phyloP scores from a whole-genome alignment of 1,140 invertebrate species.

The Drosophila guanche region DNA sequence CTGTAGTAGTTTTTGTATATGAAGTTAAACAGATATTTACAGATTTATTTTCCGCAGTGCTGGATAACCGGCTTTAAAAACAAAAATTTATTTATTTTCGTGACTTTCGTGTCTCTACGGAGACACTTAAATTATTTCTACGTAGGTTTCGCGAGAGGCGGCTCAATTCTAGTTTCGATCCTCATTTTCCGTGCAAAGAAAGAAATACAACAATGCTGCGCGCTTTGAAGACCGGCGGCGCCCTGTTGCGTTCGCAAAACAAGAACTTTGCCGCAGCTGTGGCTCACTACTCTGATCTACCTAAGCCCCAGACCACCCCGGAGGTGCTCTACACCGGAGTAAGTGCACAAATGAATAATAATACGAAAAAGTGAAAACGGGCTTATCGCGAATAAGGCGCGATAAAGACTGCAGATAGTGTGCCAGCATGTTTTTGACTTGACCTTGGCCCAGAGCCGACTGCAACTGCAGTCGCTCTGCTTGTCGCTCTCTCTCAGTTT shows the following conservation, averaged over 20 bases:
- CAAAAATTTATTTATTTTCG: too few relatives aligned
- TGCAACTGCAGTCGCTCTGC: slow-evolving; percentile 27
- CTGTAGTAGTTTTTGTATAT: too few relatives aligned
- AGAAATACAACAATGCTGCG: slow-evolving; percentile 60
- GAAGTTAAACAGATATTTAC: too few relatives aligned
- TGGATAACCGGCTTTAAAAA: too few relatives aligned
- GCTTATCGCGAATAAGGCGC: slow-evolving; percentile 13
- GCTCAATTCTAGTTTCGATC: slow-evolving; percentile 26
- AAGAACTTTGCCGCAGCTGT: slow-evolving; percentile 48
- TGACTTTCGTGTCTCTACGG: neutral
- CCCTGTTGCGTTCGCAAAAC: slow-evolving; percentile 50
- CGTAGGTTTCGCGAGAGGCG: slow-evolving; percentile 37
- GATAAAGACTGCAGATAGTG: neutral
- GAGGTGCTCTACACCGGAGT: slow-evolving; percentile 78
- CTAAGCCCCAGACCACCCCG: slow-evolving; percentile 67
- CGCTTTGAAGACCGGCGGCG: slow-evolving; percentile 52
- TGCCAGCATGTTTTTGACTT: slow-evolving; percentile 38
- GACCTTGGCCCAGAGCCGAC: slow-evolving; percentile 21
- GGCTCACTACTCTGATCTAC: slow-evolving; percentile 60
- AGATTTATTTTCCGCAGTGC: too few relatives aligned
- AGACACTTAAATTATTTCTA: slow-evolving; percentile 20
- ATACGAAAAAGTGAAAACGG: slow-evolving; percentile 4
- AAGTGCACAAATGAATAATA: slow-evolving; percentile 32
- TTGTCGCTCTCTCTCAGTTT: neutral
- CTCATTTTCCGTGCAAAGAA: slow-evolving; percentile 6